Evolutionary conservation across 2,888 invertebrate species (phyloP).

Genomic region (Blastobasis adustella): DNA sequence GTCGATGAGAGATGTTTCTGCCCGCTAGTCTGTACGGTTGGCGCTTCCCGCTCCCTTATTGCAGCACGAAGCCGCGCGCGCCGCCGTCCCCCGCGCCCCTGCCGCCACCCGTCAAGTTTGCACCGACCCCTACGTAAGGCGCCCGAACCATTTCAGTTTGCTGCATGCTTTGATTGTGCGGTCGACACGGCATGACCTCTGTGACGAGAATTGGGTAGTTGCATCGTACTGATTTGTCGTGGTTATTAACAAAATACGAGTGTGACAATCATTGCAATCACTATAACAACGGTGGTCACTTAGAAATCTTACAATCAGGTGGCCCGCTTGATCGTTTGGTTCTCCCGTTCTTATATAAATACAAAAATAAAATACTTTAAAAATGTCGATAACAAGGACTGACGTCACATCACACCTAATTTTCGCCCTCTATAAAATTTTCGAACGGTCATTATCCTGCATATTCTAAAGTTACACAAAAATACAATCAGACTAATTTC

Average conservation of each 20-base stretch:
- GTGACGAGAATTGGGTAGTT: conserved; percentile 22
- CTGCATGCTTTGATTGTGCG: conserved; percentile 70
- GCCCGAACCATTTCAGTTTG: conserved; percentile 40
- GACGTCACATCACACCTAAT: no score
- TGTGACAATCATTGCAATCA: no score
- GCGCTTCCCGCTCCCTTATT: conserved; percentile 97
- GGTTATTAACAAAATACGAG: no score
- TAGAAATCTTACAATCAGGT: no score
- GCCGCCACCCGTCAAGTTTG: conserved; percentile 86
- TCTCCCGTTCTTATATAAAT: no score
- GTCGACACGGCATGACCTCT: conserved; percentile 45
- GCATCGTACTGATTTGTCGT: no score
- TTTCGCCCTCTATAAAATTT: no score
- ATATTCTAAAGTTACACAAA: neutral
- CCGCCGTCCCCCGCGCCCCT: conserved; percentile 86
- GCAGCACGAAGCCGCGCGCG: conserved; percentile 90
- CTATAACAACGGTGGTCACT: no score
- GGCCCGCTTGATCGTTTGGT: no score
- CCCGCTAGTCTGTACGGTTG: conserved; percentile 93
- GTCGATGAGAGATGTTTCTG: conserved; percentile 75
- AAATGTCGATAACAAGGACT: no score
- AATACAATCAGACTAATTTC: neutral
- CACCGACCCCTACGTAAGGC: conserved; percentile 81
- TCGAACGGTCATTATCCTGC: neutral
- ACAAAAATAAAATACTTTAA: no score